Percentiles rank a stretch among this genome's conserved stretches.
Conservation (phyloP, 2,113 vertebrate species). For the Ovibos moschatus region DNA sequence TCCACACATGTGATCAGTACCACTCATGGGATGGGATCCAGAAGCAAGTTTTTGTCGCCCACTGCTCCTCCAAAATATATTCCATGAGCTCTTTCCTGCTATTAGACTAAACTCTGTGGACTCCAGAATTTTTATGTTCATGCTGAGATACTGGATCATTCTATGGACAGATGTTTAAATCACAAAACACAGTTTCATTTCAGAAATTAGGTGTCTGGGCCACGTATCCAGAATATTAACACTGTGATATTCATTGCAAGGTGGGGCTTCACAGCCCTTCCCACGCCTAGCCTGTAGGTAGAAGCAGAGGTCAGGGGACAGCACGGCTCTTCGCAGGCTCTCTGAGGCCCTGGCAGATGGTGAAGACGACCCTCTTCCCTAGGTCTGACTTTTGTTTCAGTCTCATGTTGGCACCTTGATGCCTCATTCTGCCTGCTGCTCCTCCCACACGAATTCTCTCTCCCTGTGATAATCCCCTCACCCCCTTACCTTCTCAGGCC, state of each 20-base stretch:
- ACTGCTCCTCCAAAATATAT: neutral
- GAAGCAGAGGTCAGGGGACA: neutral
- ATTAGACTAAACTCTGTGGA: neutral
- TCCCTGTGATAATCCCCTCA: neutral
- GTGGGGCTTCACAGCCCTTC: neutral
- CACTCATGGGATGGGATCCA: neutral
- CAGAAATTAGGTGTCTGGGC: neutral
- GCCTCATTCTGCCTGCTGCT: neutral
- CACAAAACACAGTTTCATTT: neutral
- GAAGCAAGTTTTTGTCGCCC: neutral
- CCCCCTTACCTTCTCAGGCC: neutral
- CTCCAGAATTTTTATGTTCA: neutral
- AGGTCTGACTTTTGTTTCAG: neutral
- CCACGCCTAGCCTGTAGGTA: neutral
- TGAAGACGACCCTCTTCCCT: neutral
- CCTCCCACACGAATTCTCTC: neutral
- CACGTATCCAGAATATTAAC: neutral
- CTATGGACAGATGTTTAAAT: neutral
- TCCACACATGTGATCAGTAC: neutral
- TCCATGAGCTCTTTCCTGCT: neutral
- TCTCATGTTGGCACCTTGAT: neutral
- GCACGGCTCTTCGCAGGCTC: neutral
- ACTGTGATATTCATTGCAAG: neutral
- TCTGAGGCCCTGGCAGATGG: neutral
- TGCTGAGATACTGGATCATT: neutral